A percentile compares a stretch with the other conserved stretches of the same genome.
phyloP scores from a whole-genome alignment of 2,888 invertebrate genomes.

The Therioaphis trifolii region DNA sequence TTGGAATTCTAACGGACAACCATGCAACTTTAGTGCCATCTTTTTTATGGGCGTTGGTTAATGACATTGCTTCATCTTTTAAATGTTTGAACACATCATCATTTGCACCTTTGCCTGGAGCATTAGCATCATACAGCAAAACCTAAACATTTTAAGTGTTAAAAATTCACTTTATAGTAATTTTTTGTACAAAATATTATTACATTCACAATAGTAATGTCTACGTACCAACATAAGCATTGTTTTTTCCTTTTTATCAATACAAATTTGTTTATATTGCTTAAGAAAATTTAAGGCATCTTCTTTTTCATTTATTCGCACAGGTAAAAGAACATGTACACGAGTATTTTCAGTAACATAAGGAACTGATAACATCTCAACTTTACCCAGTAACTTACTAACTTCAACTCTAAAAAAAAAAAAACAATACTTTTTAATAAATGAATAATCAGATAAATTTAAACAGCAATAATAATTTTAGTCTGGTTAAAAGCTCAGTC shows the following conservation, averaged over 20 bases:
- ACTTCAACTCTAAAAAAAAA: slow-evolving; percentile 76
- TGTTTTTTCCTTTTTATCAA: slow-evolving; percentile 83
- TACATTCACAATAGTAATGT: slow-evolving; percentile 4
- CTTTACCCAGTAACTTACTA: slow-evolving; percentile 85
- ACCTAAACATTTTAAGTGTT: slow-evolving; percentile 71
- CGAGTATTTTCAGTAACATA: slow-evolving; percentile 95
- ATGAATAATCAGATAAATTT: too few relatives aligned
- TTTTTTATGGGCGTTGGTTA: slow-evolving; percentile 76
- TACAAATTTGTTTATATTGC: slow-evolving; percentile 78
- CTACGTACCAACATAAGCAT: slow-evolving; percentile 77
- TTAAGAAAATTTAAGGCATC: slow-evolving; percentile 78
- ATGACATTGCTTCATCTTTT: slow-evolving; percentile 75
- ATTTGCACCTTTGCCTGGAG: slow-evolving; percentile 74
- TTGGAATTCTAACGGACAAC: slow-evolving; percentile 77
- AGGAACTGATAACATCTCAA: slow-evolving; percentile 90
- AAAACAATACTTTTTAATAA: neutral
- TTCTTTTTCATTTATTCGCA: slow-evolving; percentile 72
- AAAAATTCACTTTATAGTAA: slow-evolving; percentile 45
- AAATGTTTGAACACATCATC: slow-evolving; percentile 74
- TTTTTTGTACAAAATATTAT: too few relatives aligned
- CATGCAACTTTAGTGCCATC: slow-evolving; percentile 78
- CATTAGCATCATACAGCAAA: slow-evolving; percentile 75
- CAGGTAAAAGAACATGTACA: slow-evolving; percentile 80
- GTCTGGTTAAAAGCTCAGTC: too few relatives aligned
- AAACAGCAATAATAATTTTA: too few relatives aligned